phyloP scores from a whole-genome alignment of 2,888 invertebrate species.

The Cabera pusaria region DNA sequence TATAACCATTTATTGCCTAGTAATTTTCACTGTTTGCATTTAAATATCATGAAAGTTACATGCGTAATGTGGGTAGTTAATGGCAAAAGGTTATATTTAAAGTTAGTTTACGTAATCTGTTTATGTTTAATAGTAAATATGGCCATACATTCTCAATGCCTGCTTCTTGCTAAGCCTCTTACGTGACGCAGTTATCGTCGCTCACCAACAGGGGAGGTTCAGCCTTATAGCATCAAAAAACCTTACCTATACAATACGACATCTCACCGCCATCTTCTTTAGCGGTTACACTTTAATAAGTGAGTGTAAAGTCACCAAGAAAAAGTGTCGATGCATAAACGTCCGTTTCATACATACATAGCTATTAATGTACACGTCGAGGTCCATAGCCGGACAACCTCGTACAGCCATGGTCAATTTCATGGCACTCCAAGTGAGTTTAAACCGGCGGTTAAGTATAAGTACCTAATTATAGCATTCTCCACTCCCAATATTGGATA shows the following conservation, averaged over 20 bases:
- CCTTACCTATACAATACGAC: no score
- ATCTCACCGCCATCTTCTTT: slow-evolving; percentile 22
- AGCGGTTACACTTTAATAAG: slow-evolving; percentile 21
- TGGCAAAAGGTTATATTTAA: no score
- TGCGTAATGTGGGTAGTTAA: no score
- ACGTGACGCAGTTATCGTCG: no score
- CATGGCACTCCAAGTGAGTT: slow-evolving; percentile 49
- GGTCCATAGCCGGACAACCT: slow-evolving; percentile 51
- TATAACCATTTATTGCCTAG: slow-evolving; percentile 3
- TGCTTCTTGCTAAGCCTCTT: no score
- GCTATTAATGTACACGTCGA: slow-evolving; percentile 26
- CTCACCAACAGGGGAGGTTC: no score
- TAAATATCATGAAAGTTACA: background rate
- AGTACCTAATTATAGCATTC: slow-evolving; percentile 26
- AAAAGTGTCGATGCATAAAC: slow-evolving; percentile 25
- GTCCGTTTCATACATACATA: slow-evolving; percentile 8
- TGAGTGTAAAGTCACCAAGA: slow-evolving; percentile 28
- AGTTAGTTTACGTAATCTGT: no score
- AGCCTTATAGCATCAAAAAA: no score
- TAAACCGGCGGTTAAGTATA: slow-evolving; percentile 25
- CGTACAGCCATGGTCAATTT: slow-evolving; percentile 62
- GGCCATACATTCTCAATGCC: no score
- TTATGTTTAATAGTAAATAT: no score
- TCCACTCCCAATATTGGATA: slow-evolving; percentile 20
- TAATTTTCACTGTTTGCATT: slow-evolving; percentile 4